These are phyloP conservation scores for Limanda limanda DNA, from an alignment of 2,113 vertebrate genomes.

Conservation along the genomic window DNA sequence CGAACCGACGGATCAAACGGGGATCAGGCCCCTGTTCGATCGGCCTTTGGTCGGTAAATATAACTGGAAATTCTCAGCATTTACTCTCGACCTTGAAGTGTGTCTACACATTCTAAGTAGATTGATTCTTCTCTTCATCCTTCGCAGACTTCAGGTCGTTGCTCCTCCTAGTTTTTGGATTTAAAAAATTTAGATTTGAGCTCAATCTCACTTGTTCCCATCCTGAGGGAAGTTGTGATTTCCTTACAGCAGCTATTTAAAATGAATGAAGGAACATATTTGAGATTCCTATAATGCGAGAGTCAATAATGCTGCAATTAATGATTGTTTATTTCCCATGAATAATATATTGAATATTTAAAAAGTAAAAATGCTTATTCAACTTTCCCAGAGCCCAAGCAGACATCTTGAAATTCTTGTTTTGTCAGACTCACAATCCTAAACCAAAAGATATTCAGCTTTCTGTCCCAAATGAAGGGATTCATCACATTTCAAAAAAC, in stretches of 20 bases:
- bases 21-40: background rate
- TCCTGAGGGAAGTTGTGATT: background rate
- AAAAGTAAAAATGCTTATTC: background rate
- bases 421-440: background rate
- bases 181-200: background rate
- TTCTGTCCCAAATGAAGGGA: too few species aligned
- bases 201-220: background rate
- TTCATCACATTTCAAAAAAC: too few species aligned
- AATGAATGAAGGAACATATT: background rate
- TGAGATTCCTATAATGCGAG: background rate
- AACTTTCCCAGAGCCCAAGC: background rate
- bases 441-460: too few species aligned
- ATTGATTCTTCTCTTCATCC: background rate
- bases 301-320: background rate
- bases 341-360: background rate
- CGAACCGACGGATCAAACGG: background rate
- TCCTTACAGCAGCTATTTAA: background rate
- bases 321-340: background rate
- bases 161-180: background rate
- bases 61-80: constrained; percentile 5
- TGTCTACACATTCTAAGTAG: constrained; percentile 7
- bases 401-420: background rate
- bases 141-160: background rate
- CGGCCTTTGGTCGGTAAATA: background rate
- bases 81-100: constrained; percentile 12